Evolutionary conservation across 2,888 invertebrate species (phyloP), one percentile per base, ranked within the genome.

Genomic region (Stomorhina lunata): DNA sequence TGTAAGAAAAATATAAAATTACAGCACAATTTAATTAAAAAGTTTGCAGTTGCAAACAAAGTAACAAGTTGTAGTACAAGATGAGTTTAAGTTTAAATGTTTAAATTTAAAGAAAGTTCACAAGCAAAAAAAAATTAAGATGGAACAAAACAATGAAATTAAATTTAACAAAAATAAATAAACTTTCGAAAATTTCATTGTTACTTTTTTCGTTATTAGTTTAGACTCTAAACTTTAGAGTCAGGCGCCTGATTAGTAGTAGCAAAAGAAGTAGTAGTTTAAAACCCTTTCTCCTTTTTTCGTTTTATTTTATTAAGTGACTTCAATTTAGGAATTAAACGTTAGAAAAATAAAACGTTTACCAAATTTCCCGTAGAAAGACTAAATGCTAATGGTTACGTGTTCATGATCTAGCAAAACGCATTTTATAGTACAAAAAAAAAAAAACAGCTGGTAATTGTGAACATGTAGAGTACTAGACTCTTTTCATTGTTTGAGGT

Each of bases 21-120:
- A 68, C 68, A 80, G 61, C 45, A 71, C 43, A 78, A 73, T 69
- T 77, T 77, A 76, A 83, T 76, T 77, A 77, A 73, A 80, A 55
- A 22, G 71, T 53, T 48, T 50, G 34, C 34, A 50, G 40, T 50
- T 71, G 57, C 45, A 66, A 48, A 17, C 27, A 65, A 27, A 65
- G 10, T 22, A 66, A 12, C 12, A 45, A 50, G n/a, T 48, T 59
- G 57, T 48, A 59, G 68, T 59, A 48, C 34, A 68, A 68, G 40
- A 61, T 68, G 69, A 61, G n/a, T n/a, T n/a, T n/a, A n/a, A n/a
- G 17, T 43, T 43, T 15, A 43, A 43, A n/a, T n/a, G n/a, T n/a
- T n/a, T n/a, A n/a, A n/a, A n/a, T n/a, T n/a, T n/a, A n/a, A n/a
- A n/a, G n/a, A n/a, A 43, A 37, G 3, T 45, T 37, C 17, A 61